Conservation (phyloP, 2,888 invertebrate species). For the Allygus modestus region DNA sequence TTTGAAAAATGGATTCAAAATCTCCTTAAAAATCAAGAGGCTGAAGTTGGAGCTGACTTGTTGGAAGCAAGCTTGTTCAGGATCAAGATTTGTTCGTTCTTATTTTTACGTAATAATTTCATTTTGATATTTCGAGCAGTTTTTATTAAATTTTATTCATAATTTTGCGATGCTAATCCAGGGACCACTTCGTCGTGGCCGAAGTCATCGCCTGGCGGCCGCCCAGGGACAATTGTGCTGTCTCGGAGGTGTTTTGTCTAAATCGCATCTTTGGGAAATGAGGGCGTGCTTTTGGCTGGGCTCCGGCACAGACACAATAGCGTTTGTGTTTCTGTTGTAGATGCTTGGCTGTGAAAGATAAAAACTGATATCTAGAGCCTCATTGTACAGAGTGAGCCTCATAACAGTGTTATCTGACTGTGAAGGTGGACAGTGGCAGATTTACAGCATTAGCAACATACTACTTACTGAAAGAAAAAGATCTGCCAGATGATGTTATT, state of each 20-base stretch:
- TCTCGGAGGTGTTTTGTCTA: neutral
- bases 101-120: too few relatives aligned
- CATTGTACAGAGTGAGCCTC: conserved; percentile 7
- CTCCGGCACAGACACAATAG: conserved; percentile 5
- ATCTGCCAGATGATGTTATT: too few relatives aligned
- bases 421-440: neutral
- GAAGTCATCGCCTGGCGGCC: neutral
- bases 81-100: too few relatives aligned
- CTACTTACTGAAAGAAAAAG: too few relatives aligned
- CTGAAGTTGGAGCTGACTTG: too few relatives aligned
- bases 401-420: neutral
- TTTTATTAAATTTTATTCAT: too few relatives aligned
- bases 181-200: too few relatives aligned
- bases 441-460: neutral
- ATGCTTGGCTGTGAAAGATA: neutral
- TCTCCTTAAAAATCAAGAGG: too few relatives aligned
- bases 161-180: too few relatives aligned
- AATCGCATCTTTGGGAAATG: neutral
- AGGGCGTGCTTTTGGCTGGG: neutral
- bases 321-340: conserved; percentile 2
- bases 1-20: too few relatives aligned
- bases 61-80: too few relatives aligned
- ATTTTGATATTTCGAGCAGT: too few relatives aligned
- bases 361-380: neutral
- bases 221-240: neutral